Evolutionary conservation across 2,113 vertebrate species (phyloP).

Genomic region (Vimba vimba): DNA sequence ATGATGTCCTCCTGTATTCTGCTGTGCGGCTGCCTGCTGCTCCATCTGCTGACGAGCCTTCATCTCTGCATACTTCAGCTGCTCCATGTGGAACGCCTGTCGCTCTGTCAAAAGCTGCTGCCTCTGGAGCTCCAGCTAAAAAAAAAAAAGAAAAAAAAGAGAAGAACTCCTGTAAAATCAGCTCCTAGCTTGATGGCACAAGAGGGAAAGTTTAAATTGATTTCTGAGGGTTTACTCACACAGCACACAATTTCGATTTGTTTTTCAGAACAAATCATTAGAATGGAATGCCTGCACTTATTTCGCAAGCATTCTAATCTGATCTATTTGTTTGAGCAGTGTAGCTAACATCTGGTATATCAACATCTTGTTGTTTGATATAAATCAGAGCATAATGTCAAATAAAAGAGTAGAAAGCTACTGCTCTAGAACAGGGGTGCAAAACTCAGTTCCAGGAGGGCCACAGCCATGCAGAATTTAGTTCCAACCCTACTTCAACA

Average conservation of each 20-base stretch:
- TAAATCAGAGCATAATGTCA: neutral
- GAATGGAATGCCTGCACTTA: neutral
- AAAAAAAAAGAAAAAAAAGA: too few relatives aligned
- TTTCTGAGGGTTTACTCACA: neutral
- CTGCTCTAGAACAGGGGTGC: neutral
- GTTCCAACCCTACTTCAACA: too few relatives aligned
- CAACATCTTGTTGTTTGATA: neutral
- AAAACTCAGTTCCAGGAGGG: too few relatives aligned
- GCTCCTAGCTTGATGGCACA: neutral
- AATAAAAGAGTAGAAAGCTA: neutral
- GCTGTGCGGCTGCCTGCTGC: conserved; percentile 82
- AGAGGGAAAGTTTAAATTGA: neutral
- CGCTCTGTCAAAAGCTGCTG: conserved; percentile 95
- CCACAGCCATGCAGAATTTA: too few relatives aligned
- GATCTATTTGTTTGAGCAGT: neutral
- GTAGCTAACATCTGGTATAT: neutral
- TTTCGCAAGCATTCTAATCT: neutral
- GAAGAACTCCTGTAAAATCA: neutral
- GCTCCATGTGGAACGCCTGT: conserved; percentile 99
- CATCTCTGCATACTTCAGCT: conserved; percentile 95
- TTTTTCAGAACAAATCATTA: neutral
- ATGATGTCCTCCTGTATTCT: conserved; percentile 46
- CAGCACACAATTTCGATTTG: neutral
- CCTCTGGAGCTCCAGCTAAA: conserved; percentile 93
- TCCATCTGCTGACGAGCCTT: conserved; percentile 97